These are phyloP conservation scores for Malacoctenus gilli DNA, from an alignment of 2,797 vertebrate genomes.

Conservation along the genomic window DNA sequence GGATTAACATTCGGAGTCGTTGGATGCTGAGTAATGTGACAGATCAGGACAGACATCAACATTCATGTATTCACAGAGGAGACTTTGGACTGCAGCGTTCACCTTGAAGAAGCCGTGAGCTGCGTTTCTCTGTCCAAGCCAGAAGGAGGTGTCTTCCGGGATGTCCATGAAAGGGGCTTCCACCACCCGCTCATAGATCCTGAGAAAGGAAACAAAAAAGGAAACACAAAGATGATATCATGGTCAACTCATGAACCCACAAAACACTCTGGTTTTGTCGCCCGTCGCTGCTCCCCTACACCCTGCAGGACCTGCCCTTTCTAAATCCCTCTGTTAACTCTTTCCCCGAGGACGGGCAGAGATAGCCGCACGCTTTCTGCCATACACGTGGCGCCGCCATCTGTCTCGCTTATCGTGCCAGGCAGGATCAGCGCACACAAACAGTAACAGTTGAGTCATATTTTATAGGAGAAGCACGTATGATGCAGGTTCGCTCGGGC, in stretches of 20 bases:
- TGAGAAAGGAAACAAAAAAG: no score
- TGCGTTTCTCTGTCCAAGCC: conserved; percentile 95
- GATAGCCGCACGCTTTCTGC: conserved; percentile 40
- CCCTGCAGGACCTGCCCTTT: conserved; percentile 33
- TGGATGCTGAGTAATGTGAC: conserved; percentile 23
- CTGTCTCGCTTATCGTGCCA: conserved; percentile 58
- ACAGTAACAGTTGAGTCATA: conserved; percentile 17
- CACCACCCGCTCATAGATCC: conserved; percentile 97
- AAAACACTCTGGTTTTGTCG: neutral
- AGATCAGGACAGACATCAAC: conserved; percentile 15
- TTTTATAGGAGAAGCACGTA: conserved; percentile 27
- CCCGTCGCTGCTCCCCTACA: neutral
- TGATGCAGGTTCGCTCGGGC: conserved; percentile 6
- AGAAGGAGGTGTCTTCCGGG: conserved; percentile 89
- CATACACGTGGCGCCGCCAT: conserved; percentile 43
- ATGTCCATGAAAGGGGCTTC: conserved; percentile 92
- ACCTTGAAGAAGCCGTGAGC: conserved; percentile 98
- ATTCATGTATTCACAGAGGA: conserved; percentile 12
- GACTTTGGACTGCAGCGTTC: conserved; percentile 22
- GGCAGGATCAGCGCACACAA: conserved; percentile 36
- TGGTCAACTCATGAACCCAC: neutral
- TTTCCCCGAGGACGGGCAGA: conserved; percentile 30
- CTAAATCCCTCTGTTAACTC: conserved; percentile 51
- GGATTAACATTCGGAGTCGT: conserved; percentile 47
- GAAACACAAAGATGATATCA: conserved; percentile 26